A percentile compares a stretch with the other conserved stretches of the same genome.
Evolutionary conservation across 1,140 invertebrate genomes (phyloP).

Genomic region (Eupristina koningsbergeri): DNA sequence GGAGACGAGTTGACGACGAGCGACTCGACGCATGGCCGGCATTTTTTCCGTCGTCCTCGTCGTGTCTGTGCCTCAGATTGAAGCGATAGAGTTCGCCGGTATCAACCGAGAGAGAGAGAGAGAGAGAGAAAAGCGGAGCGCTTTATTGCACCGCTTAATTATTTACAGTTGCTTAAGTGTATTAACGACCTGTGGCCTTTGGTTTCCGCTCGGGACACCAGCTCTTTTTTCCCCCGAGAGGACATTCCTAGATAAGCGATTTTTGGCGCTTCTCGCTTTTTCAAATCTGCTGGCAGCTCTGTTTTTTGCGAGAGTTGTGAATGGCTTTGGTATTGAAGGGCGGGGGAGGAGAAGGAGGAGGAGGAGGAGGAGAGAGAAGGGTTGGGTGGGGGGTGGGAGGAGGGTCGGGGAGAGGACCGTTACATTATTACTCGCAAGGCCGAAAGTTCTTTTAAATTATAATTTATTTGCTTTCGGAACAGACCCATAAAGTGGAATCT

Average conservation of each 20-base stretch:
- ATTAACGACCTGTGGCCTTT: neutral
- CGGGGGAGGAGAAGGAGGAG: too few relatives aligned
- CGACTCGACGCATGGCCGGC: slow-evolving; percentile 5
- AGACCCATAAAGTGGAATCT: neutral
- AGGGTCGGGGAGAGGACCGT: too few relatives aligned
- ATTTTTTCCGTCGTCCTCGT: neutral
- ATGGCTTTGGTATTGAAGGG: too few relatives aligned
- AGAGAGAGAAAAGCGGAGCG: too few relatives aligned
- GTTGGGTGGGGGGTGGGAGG: too few relatives aligned
- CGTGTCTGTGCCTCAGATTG: slow-evolving; percentile 10
- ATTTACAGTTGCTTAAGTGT: slow-evolving; percentile 20
- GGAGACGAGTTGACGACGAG: slow-evolving; percentile 22
- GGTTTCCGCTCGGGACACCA: neutral
- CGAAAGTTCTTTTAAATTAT: neutral
- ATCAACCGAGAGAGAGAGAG: neutral
- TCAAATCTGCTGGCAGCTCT: neutral
- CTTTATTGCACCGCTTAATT: slow-evolving; percentile 9
- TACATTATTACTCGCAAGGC: too few relatives aligned
- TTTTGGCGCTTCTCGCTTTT: too few relatives aligned
- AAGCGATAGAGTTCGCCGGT: slow-evolving; percentile 19
- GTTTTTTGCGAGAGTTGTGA: neutral
- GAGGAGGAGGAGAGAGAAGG: too few relatives aligned
- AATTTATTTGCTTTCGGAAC: neutral
- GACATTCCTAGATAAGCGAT: too few relatives aligned
- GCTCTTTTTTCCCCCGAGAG: too few relatives aligned